Base-by-base conservation (phyloP, 2,113 vertebrate species). In the Ondatra zibethicus region DNA sequence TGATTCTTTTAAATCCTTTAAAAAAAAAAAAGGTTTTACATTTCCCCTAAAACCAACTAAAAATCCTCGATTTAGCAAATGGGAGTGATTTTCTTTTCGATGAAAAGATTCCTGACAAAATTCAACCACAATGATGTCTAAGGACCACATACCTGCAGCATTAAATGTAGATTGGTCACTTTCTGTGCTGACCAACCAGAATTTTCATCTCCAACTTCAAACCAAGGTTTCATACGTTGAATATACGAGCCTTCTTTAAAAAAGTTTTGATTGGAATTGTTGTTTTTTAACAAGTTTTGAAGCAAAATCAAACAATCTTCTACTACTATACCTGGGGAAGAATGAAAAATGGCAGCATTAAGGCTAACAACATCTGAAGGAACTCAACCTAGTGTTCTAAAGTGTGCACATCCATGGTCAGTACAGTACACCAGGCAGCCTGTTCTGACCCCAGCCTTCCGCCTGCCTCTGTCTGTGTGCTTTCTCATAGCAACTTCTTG, bases 181-280 rank as follows among this genome's bases (percentile, higher is more conserved):
- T 99, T 99, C 97, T 99, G 99, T 7, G 99, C 99, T 2, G 99
- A 99, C 99, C 99, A 99, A 73, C 99, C 99, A 7, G 99, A 99
- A 97, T 99, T 99, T 97, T 99, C 99, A 72, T 99, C 99, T 10
- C 99, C 99, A 65, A 99, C 99, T 97, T 99, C 99, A 98, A 99
- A 99, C 99, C 99, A 99, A 19, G 99, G 99, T 97, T 99, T 99
- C 99, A 99, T 99, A 68, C 99, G 99, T 96, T 99, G 99, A 85
- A 99, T 99, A 98, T 99, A 99, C 0, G 99, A 99, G 89, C 99
- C 99, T 98, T 99, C 99, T 96, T 99, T 99, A 98, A 99, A 99
- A 98, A 99, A 99, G 97, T 99, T 99, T 98, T 99, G 99, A 98
- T 99, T 99, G 97, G 99, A 99, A 98, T 99, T 99, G 97, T 99